phyloP scores from a whole-genome alignment of 2,888 invertebrate genomes.

The Unio pictorum region DNA sequence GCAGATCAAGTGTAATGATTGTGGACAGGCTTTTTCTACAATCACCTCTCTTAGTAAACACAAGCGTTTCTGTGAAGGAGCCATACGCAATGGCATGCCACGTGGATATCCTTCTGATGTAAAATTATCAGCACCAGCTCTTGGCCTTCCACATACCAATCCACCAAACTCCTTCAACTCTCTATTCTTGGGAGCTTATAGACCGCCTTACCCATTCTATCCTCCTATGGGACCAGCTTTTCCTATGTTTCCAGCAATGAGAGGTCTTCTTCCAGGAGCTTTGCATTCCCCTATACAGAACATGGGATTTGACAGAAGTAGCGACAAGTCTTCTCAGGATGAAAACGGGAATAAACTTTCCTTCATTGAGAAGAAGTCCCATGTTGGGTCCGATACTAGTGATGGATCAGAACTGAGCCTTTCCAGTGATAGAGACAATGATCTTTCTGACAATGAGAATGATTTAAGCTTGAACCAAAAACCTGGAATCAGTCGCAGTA shows the following conservation, averaged over 20 bases:
- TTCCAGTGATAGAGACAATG: conserved; percentile 49
- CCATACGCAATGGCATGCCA: conserved; percentile 62
- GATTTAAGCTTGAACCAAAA: conserved; percentile 36
- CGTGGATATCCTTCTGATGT: conserved; percentile 39
- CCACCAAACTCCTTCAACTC: conserved; percentile 41
- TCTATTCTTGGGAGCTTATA: conserved; percentile 55
- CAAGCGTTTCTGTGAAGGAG: conserved; percentile 94
- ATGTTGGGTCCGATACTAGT: conserved; percentile 26
- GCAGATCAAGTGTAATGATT: conserved; percentile 93
- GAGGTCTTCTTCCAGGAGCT: conserved; percentile 33
- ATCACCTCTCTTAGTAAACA: conserved; percentile 94
- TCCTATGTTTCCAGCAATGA: conserved; percentile 37
- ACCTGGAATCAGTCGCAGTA: conserved; percentile 1
- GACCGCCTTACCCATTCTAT: conserved; percentile 60
- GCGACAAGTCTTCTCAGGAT: conserved; percentile 25
- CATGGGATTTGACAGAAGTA: conserved; percentile 1
- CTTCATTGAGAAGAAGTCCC: conserved; percentile 9
- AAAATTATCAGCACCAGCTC: conserved; percentile 25
- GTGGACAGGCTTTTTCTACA: conserved; percentile 92
- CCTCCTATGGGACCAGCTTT: conserved; percentile 47
- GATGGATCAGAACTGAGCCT: conserved; percentile 42
- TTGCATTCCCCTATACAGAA: conserved; percentile 27
- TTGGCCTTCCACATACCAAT: conserved; percentile 22
- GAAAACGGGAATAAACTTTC: conserved; percentile 25
- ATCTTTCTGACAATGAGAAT: conserved; percentile 57